Percentiles rank a stretch among this genome's conserved stretches.
Conservation (phyloP, 2,888 invertebrate genomes). For the Tenthredo notha region DNA sequence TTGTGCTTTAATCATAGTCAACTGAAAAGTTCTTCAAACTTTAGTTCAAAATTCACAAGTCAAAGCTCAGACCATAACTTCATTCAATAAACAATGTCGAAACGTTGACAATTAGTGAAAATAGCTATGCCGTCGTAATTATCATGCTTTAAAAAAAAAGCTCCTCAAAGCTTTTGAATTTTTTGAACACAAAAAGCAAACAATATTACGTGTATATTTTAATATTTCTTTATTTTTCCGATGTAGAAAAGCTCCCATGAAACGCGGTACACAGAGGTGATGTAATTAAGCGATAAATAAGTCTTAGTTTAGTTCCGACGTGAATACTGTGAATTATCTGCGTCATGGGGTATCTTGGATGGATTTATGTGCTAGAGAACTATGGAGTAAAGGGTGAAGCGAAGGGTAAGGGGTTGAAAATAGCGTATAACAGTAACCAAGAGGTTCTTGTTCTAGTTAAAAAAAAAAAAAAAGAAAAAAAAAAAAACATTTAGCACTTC, state of each 20-base stretch:
- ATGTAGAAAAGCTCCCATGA: neutral
- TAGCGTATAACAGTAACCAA: neutral
- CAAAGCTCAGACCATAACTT: neutral
- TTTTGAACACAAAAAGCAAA: neutral
- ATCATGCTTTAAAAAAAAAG: neutral
- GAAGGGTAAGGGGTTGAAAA: neutral
- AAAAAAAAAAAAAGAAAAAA: neutral
- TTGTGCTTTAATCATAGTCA: neutral
- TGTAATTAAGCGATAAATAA: constrained; percentile 34
- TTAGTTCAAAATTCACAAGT: neutral
- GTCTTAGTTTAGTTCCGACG: neutral
- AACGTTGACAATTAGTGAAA: neutral
- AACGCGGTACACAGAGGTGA: neutral
- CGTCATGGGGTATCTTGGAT: constrained; percentile 25
- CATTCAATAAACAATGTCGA: neutral
- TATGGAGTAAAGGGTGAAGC: neutral
- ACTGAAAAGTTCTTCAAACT: neutral
- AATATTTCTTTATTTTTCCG: neutral
- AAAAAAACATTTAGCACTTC: neutral
- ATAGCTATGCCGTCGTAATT: neutral
- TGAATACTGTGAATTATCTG: neutral
- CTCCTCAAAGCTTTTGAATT: neutral
- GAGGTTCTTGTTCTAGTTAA: neutral
- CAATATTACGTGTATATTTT: no score
- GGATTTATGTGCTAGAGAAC: constrained; percentile 10